phyloP scores from a whole-genome alignment of 2,113 vertebrate species.

The Probosciger aterrimus region DNA sequence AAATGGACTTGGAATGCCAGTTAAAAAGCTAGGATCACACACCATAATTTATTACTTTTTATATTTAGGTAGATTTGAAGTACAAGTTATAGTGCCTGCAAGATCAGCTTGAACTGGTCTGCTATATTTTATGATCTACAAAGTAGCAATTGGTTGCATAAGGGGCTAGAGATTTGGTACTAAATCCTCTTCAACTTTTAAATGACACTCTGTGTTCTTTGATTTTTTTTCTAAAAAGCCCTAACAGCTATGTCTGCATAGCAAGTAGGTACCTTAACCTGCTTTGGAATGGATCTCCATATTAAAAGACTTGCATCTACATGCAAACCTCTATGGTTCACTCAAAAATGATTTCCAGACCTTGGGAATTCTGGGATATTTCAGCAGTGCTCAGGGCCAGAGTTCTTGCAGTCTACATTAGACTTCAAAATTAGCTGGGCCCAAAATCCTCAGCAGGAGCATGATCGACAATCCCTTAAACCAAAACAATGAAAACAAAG shows the following conservation, averaged over 20 bases:
- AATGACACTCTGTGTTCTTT: neutral
- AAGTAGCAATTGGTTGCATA: constrained; percentile 42
- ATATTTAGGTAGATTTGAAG: constrained; percentile 20
- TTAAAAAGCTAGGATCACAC: constrained; percentile 7
- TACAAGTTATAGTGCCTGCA: neutral
- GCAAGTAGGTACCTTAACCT: neutral
- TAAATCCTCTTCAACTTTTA: constrained; percentile 31
- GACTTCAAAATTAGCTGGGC: neutral
- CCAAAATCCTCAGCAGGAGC: neutral
- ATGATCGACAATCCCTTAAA: neutral
- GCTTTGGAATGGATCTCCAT: neutral
- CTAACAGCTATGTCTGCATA: neutral
- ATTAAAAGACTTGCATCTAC: neutral
- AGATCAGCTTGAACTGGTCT: constrained; percentile 8
- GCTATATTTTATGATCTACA: constrained; percentile 30
- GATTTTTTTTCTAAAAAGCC: neutral
- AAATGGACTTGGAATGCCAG: constrained; percentile 22
- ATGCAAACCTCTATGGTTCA: neutral
- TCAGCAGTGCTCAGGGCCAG: neutral
- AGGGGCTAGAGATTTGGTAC: neutral
- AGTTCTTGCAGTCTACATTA: neutral
- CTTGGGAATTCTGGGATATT: neutral
- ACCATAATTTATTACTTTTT: constrained; percentile 20
- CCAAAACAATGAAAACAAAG: neutral
- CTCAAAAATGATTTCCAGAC: neutral